Base-by-base conservation (phyloP, 2,888 invertebrate genomes). In the Timema cristinae region DNA sequence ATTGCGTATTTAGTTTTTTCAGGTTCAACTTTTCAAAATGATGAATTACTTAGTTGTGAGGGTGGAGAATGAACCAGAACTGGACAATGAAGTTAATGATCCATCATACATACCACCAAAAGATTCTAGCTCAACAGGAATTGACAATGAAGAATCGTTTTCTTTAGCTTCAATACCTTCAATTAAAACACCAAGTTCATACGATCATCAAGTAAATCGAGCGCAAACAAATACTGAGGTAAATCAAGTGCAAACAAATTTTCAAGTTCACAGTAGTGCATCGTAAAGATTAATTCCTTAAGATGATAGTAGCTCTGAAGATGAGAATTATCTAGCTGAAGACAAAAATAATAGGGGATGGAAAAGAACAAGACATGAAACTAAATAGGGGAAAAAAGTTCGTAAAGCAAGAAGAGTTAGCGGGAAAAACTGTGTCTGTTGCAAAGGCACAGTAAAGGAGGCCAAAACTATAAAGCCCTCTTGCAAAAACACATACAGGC, bases 391-490 rank as follows among this genome's bases (percentile, higher is more conserved):
- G 15, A 49, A 49, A n/a, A 67, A 67, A 4, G 9, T 67, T 13
- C 67, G 50, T 48, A 67, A 67, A 48, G 59, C 59, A 8, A 59
- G 59, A 59, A 59, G 15, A n/a, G 59, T 9, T 5, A 9, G 0
- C 6, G n/a, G 59, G 59, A 59, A 59, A 56, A n/a, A 11, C 1
- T 5, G n/a, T 59, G 8, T 59, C 15, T 13, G 13, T 59, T 59
- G 59, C 59, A 59, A n/a, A 32, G 59, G n/a, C n/a, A 59, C n/a
- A n/a, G 13, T 59, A n/a, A 59, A 59, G n/a, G 15, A 8, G 13
- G 59, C 59, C 59, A n/a, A n/a, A n/a, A 59, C 13, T 13, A 11
- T 59, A 11, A 59, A 59, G 59, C 59, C 59, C 15, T n/a, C 59
- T 59, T 59, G 59, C n/a, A 59, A 59, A 59, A 0, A n/a, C 9